Evolutionary conservation across 1,140 invertebrate genomes (phyloP).

Genomic region (Drosophila kohkoa): DNA sequence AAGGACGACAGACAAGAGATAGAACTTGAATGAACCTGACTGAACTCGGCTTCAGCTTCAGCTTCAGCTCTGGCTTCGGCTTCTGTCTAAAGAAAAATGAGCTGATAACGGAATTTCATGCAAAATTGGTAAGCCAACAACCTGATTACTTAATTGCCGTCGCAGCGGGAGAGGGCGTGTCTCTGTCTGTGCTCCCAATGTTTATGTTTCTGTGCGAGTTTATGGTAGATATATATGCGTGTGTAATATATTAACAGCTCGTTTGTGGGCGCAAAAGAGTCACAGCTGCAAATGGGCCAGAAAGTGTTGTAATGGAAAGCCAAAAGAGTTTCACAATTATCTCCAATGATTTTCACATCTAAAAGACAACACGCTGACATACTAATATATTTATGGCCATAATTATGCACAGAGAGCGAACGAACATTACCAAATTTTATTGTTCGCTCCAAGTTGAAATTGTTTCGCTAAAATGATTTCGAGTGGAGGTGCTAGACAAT

Average conservation of each 20-base stretch:
- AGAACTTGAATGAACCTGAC: slow-evolving; percentile 19
- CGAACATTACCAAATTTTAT: not conserved
- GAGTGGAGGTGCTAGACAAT: not conserved
- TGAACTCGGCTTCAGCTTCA: not conserved
- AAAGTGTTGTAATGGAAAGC: slow-evolving; percentile 43
- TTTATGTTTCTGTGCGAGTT: slow-evolving; percentile 1
- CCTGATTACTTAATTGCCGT: slow-evolving; percentile 80
- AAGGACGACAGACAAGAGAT: slow-evolving; percentile 27
- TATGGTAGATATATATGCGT: slow-evolving; percentile 14
- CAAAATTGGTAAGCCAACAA: slow-evolving; percentile 83
- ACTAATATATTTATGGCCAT: not conserved
- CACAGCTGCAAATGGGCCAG: slow-evolving; percentile 55
- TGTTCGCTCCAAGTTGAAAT: not conserved
- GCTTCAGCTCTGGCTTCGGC: not conserved
- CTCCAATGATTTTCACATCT: slow-evolving; percentile 21
- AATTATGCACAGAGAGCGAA: not conserved
- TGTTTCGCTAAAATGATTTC: not conserved
- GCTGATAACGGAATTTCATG: slow-evolving; percentile 80
- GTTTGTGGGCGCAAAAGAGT: slow-evolving; percentile 39
- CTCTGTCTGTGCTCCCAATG: not conserved
- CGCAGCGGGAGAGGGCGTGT: slow-evolving; percentile 7
- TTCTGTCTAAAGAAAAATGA: slow-evolving; percentile 61
- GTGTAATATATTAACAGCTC: slow-evolving; percentile 67
- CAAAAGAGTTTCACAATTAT: slow-evolving; percentile 42
- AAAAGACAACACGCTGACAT: not conserved